A percentile compares a stretch with the other conserved stretches of the same genome.
Evolutionary conservation across 2,113 vertebrate genomes (phyloP).

Genomic region (Dasyprocta punctata): DNA sequence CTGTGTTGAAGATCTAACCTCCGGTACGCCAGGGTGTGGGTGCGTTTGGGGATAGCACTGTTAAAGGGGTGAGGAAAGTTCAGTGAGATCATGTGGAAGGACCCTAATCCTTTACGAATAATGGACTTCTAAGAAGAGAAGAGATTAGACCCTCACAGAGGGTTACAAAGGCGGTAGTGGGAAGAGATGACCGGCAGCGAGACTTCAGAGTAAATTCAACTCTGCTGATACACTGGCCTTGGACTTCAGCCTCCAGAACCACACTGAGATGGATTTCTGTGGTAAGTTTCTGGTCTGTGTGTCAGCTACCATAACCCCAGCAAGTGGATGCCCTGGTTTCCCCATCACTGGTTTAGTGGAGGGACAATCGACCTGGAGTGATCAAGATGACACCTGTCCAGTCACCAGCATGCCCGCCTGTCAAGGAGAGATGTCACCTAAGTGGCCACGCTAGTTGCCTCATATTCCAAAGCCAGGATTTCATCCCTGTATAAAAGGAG

Average conservation of each 20-base stretch:
- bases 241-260: neutral
- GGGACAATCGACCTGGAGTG: neutral
- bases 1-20: neutral
- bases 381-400: neutral
- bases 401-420: neutral
- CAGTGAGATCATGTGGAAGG: neutral
- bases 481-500: neutral
- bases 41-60: neutral
- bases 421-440: neutral
- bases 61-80: neutral
- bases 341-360: neutral
- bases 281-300: neutral
- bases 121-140: neutral
- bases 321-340: neutral
- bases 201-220: neutral
- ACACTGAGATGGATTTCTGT: neutral
- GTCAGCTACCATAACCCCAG: neutral
- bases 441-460: neutral
- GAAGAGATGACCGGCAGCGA: neutral
- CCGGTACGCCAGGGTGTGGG: neutral
- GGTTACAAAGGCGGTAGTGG: neutral
- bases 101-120: neutral
- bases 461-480: neutral
- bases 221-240: neutral
- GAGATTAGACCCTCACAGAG: neutral